Evolutionary conservation across 1,140 invertebrate species (phyloP), one percentile per base, ranked within the genome.

Genomic region (Cotesia vestalis): DNA sequence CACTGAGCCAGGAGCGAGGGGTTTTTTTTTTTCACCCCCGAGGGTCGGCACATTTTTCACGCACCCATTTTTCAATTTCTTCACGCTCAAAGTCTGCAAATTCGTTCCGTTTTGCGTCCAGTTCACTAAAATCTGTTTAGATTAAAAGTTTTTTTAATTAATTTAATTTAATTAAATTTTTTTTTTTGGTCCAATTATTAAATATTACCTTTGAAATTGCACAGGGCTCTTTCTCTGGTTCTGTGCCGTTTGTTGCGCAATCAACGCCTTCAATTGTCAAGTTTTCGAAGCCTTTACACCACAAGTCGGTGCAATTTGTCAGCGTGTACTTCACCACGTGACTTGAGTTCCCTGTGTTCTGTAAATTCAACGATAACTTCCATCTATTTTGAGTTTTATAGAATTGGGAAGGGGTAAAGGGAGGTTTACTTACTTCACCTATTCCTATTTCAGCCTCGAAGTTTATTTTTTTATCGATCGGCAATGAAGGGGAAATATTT

Each of bases 401-500:
- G 8, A 8, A 20, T 12, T n/a, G 4, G 20, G 3, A n/a, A n/a
- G 14, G 20, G 6, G 51, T 4, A 71, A 52, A 27, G 9, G 1
- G 9, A 4, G 9, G 9, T 40, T 46, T n/a, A 14, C 52, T 14
- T 27, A 72, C 71, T 34, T 66, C 62, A 59, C 57, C 38, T 14
- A 63, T 20, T 9, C 46, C 52, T 3, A 72, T 57, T 27, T 57
- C 52, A 11, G 63, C 71, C 14, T 63, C 63, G n/a, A 72, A 51
- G 52, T 66, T 55, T 17, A 72, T 66, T 35, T 66, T 55, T 34
- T 35, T 38, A 2, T 53, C 63, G 4, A 17, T 9, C 38, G 63
- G 63, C 40, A 46, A 46, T 52, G 14, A 36, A 11, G 66, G 53
- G 17, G 71, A 67, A 60, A 72, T 60, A 59, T 72, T 52, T 40